Evolutionary conservation across 2,113 vertebrate species (phyloP), one percentile per base, ranked within the genome.

Genomic region (Rhinichthys klamathensis): DNA sequence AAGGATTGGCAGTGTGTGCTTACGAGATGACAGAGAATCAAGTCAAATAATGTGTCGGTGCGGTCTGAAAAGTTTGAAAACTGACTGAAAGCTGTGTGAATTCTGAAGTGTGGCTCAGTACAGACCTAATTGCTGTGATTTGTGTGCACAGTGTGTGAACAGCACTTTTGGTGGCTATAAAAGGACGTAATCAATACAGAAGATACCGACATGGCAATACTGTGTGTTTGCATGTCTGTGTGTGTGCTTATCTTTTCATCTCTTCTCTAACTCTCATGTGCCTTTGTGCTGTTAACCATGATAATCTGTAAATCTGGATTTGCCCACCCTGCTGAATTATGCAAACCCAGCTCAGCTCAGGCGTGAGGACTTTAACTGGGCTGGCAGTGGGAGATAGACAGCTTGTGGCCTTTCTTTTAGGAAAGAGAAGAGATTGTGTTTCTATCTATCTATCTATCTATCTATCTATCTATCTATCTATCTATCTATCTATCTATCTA

Each of bases 251-350:
- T 49, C 74, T 80, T 75, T 82, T 83, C 16, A 72, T 85, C 15
- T 77, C 51, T 46, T 25, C 35, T 75, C 63, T 56, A 32, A 25
- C 69, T 80, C 30, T 16, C 82, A n/a, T 80, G 58, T 85, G 73
- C 46, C 32, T 83, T 83, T 72, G 21, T 73, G 72, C 84, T 83
- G 69, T 83, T 83, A 86, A 84, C 65, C 61, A 56, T 85, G 87
- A 79, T 90, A 85, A 90, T 88, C 87, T 87, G 80, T 63, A 84
- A 77, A 85, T 77, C 75, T 84, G 54, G 83, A 80, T 65, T 82
- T 85, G 89, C 80, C 84, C 83, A 83, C 81, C 89, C 78, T 88
- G 80, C 65, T 90, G 65, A 88, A 87, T 90, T 88, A 88, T 87
- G 70, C 69, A 90, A 85, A 77, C 86, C 49, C 81, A 65, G 54